Percentiles rank a stretch among this genome's conserved stretches.
Evolutionary conservation across 2,888 invertebrate genomes (phyloP).

Genomic region (Dioctria linearis): DNA sequence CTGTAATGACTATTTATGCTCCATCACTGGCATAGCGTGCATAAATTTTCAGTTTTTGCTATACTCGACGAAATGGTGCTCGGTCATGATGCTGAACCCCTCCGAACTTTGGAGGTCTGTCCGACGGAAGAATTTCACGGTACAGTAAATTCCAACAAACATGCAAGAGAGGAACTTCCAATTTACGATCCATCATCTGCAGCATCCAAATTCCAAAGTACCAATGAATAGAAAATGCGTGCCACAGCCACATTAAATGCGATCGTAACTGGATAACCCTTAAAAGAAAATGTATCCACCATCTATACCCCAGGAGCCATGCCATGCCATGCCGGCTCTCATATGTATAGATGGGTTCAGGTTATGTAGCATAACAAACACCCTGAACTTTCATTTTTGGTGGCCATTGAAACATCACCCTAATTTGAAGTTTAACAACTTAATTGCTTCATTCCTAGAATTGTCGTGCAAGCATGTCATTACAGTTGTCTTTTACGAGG

Average conservation of each 20-base stretch:
- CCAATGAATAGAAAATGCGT: conserved; percentile 13
- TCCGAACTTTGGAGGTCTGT: background rate
- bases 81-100: background rate
- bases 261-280: conserved; percentile 6
- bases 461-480: background rate
- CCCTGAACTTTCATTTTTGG: background rate
- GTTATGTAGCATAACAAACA: background rate
- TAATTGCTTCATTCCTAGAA: conserved; percentile 17
- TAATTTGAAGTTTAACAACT: conserved; percentile 10
- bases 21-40: background rate
- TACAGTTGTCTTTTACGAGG: background rate
- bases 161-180: background rate
- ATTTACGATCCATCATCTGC: background rate
- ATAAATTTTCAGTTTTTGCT: background rate
- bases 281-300: background rate
- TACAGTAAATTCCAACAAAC: background rate
- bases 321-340: background rate
- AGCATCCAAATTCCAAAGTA: background rate
- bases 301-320: background rate
- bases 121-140: background rate
- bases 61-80: background rate
- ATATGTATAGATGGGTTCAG: background rate
- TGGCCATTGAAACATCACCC: background rate
- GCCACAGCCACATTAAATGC: background rate
- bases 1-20: conserved; percentile 2